Evolutionary conservation across 2,888 invertebrate species (phyloP).

Genomic region (Tetragnatha montana): DNA sequence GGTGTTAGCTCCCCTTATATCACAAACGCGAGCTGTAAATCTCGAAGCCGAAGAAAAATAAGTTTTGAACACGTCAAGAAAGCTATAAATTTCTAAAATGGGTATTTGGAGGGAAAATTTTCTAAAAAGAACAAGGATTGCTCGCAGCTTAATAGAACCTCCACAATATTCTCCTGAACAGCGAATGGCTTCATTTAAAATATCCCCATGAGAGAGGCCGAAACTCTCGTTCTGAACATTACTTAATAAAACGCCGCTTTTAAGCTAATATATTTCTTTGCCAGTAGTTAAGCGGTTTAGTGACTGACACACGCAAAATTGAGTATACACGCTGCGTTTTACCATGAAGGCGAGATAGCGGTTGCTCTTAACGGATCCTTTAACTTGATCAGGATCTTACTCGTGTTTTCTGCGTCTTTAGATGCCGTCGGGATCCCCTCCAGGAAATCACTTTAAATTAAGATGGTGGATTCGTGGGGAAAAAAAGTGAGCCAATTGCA

Average conservation of each 20-base stretch:
- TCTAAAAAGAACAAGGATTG: background rate
- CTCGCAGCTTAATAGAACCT: background rate
- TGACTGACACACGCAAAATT: background rate
- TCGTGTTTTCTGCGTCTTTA: background rate
- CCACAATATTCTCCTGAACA: background rate
- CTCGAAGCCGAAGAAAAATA: no score
- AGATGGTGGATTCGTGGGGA: background rate
- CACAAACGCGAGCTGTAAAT: no score
- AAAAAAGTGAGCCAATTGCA: background rate
- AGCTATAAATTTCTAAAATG: background rate
- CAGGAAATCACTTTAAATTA: background rate
- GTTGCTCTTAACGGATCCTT: background rate
- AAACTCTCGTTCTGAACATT: background rate
- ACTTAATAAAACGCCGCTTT: background rate
- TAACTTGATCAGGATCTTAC: background rate
- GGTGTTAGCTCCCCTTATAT: no score
- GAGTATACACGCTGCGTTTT: background rate
- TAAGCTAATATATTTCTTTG: background rate
- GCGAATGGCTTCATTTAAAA: background rate
- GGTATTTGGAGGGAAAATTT: background rate
- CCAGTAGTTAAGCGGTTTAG: background rate
- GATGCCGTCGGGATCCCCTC: background rate
- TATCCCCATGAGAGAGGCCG: background rate
- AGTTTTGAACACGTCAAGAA: no score
- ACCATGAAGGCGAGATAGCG: background rate